Evolutionary conservation across 2,113 vertebrate species (phyloP), one percentile per base, ranked within the genome.

Genomic region (Trinectes maculatus): DNA sequence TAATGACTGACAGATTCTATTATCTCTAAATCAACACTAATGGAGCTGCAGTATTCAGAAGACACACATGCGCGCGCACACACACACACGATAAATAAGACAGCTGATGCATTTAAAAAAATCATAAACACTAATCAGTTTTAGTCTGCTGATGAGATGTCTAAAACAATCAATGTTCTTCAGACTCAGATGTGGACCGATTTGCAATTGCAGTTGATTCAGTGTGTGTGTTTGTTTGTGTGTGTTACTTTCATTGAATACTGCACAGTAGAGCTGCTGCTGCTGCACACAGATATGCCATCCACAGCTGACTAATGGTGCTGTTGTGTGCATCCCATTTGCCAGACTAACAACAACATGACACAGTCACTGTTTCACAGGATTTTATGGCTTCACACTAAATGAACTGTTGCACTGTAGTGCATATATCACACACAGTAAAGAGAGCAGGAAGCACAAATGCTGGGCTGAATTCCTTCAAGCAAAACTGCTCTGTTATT

Each of bases 1-100:
- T 75, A 85, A 73, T 71, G 59, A 88, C 83, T 85, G 88, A 84
- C 77, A 81, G 55, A 66, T 79, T 22, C 37, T 60, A 80, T 87
- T 81, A 84, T 68, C 62, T 70, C 53, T n/a, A 64, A 61, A 77
- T 78, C 60, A 80, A 42, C 63, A 56, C 8, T 76, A 81, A 77
- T 81, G 71, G 78, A 60, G 62, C 34, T 61, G 40, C 22, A 36
- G 16, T 39, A 70, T 37, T 64, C 28, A 63, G 13, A 48, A 11
- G 21, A 79, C 51, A 51, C 43, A 33, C 28, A 40, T 36, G 46
- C 33, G 44, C 58, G 47, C 34, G 43, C 39, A 80, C 54, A 40
- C 36, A 48, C 39, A 55, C 55, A 60, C 42, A 60, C 3, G 21
- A 37, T 59, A 44, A 53, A 72, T 47, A 26, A 51, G 3, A 55